Conservation (phyloP, 2,113 vertebrate species). For the Holacanthus passer region DNA sequence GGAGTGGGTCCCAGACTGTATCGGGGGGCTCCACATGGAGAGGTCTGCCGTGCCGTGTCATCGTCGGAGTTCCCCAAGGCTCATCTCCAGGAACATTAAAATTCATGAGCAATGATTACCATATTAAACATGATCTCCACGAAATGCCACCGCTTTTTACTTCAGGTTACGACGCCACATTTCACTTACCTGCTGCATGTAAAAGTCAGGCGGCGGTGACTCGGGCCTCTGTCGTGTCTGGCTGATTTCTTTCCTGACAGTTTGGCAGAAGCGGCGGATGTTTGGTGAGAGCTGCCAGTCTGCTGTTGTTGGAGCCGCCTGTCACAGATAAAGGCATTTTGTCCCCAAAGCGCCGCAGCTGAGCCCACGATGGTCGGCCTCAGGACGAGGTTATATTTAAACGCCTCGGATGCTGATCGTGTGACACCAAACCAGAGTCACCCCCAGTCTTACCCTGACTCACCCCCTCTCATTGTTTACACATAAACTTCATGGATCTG, state of each 20-base stretch:
- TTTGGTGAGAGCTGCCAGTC: neutral
- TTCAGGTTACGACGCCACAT: slow-evolving; percentile 3
- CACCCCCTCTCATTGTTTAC: neutral
- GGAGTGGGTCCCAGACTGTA: neutral
- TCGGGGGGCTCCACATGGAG: neutral
- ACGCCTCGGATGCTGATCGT: slow-evolving; percentile 19
- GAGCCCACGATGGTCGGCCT: slow-evolving; percentile 50
- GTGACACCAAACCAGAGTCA: slow-evolving; percentile 33
- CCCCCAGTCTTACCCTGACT: neutral
- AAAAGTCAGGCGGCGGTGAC: neutral
- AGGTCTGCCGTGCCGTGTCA: slow-evolving; percentile 14
- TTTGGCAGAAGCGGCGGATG: neutral
- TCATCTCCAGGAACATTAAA: slow-evolving; percentile 26
- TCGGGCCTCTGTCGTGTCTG: neutral
- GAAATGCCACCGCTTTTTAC: slow-evolving; percentile 16
- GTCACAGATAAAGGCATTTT: slow-evolving; percentile 28
- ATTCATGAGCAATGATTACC: slow-evolving; percentile 23
- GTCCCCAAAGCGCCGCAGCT: slow-evolving; percentile 62
- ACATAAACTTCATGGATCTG: neutral
- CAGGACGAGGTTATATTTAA: slow-evolving; percentile 61
- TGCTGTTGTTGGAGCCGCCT: slow-evolving; percentile 18
- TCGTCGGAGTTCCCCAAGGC: slow-evolving; percentile 2
- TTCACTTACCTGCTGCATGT: neutral
- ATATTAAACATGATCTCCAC: slow-evolving; percentile 8
- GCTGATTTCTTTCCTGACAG: neutral